phyloP scores from a whole-genome alignment of 2,113 vertebrate genomes.

The Chiloscyllium plagiosum region DNA sequence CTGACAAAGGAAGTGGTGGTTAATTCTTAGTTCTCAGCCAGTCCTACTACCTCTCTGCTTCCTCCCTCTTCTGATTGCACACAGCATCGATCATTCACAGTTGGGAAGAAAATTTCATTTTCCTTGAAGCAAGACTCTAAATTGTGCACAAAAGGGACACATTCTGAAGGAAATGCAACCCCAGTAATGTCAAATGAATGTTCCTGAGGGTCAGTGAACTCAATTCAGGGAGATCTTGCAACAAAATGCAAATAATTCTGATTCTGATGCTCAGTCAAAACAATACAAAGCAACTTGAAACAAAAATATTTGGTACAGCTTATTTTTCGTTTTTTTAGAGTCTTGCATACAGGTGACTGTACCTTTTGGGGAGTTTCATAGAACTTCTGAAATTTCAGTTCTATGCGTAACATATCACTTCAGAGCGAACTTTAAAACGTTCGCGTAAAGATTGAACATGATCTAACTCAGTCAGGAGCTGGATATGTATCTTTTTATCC shows the following conservation, averaged over 20 bases:
- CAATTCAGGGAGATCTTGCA: not conserved
- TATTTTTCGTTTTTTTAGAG: not conserved
- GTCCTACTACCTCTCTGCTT: not conserved
- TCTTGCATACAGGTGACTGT: not conserved
- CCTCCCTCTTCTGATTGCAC: not conserved
- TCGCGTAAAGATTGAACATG: not conserved
- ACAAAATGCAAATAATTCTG: not conserved
- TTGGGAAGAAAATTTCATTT: not conserved
- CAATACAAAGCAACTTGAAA: not conserved
- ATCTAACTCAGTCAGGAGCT: not conserved
- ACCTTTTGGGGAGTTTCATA: not conserved
- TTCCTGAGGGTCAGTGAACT: not conserved
- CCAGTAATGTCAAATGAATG: not conserved
- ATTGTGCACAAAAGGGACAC: not conserved
- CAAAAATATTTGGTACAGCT: not conserved
- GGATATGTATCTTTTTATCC: not conserved
- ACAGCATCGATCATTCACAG: not conserved
- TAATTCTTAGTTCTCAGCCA: not conserved
- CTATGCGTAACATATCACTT: not conserved
- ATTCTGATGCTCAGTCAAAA: not conserved
- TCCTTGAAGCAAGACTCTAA: not conserved
- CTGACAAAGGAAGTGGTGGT: not conserved
- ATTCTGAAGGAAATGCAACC: not conserved
- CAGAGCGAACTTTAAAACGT: not conserved
- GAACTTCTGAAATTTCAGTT: not conserved